Base-by-base conservation (phyloP, 2,888 invertebrate species). In the Encarsia formosa region DNA sequence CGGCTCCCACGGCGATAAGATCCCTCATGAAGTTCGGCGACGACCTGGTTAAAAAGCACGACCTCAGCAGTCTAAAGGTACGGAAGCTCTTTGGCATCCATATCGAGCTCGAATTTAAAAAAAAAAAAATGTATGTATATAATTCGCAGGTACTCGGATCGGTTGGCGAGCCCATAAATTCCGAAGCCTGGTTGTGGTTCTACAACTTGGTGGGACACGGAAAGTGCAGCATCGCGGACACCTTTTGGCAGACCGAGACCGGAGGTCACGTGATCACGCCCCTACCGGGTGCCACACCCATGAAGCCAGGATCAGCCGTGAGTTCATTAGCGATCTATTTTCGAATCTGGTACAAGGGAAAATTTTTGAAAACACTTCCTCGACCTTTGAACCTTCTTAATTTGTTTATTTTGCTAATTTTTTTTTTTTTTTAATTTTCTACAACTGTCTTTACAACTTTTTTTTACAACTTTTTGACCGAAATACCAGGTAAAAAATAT, bases 161-260 rank as follows among this genome's bases (percentile, higher is more conserved):
- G 56, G 99, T 99, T 1, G 99, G 99, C 1, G 99, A 99, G 74
- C 99, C 99, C 0, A 99, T 99, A 60, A 99, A 99, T 75, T 89
- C 96, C 0, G 97, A 97, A 74, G 97, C 97, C 0, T 98, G 97
- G 97, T 74, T 88, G 42, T 98, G 97, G 97, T 97, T 95, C 75
- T 87, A 94, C 73, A 81, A 85, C 61, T 69, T 86, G 24, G 82
- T 96, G 22, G 96, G 96, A 4, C 81, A 84, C 56, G 83, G 83
- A 40, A 84, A 83, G 58, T 93, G 93, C 75, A 91, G 96, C 49
- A 88, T 99, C 67, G 92, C 91, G 0, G 99, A 99, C 72, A 99
- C 99, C 0, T 99, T 95, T 77, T 99, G 98, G 98, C 99, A 99
- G 78, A 99, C 99, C 0, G 99, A 99, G 79, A 99, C 98, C 5